Evolutionary conservation across 2,888 invertebrate genomes (phyloP), one percentile per base, ranked within the genome.

Genomic region (Antheraea assamensis): DNA sequence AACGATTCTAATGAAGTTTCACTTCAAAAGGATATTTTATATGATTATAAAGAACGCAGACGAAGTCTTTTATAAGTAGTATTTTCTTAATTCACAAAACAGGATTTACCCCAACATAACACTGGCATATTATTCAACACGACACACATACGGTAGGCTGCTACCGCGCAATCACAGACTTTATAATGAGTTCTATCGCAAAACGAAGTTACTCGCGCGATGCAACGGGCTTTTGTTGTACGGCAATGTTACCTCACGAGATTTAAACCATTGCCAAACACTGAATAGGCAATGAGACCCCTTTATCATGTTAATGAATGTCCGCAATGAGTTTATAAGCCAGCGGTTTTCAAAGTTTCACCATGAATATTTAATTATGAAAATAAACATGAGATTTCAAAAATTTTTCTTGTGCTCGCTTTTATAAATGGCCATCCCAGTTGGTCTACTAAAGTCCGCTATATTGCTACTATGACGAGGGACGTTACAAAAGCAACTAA

Each of bases 231-330:
- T 61, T 61, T 61, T 61, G 61, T 61, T 61, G 61, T 24, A 15
- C 27, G 15, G 21, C 21, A 68, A 68, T 17, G 30, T 74, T 74
- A 72, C 75, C 71, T 71, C 71, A 74, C 72, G 74, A 77, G 76
- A 75, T 74, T 78, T 74, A 72, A 72, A 79, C 76, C 73, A 75
- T 75, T 77, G 75, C 73, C 77, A 75, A 71, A 71, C 27, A 74
- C 49, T 71, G 71, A 74, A 74, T 74, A 47, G 74, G 72, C 73
- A 76, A 76, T 76, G 76, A 72, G 75, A 66, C 61, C n/a, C 66
- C 75, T 79, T 76, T 77, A 71, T 72, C 75, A 77, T 78, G 75
- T 68, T 76, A 78, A 79, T 78, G 75, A 74, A 55, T 75, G 74
- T 75, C 75, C 64, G 61, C 76, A 72, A 31, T 66, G 58, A 74